Evolutionary conservation across 2,113 vertebrate species (phyloP), one percentile per base, ranked within the genome.

Genomic region (Rattus rattus): DNA sequence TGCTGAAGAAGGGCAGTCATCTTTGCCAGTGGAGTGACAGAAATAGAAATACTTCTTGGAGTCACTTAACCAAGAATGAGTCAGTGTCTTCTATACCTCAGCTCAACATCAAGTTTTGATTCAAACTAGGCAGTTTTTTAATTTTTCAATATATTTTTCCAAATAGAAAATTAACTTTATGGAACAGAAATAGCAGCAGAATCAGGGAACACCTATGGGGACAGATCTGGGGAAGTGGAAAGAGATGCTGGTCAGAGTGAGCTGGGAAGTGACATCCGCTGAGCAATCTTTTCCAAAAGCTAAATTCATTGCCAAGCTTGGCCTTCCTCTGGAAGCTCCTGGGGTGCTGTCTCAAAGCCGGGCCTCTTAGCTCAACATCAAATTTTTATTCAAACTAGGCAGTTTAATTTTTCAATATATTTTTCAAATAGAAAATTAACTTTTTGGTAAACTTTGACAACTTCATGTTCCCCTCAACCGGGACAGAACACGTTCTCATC

Each of bases 341-440:
- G 12, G 43, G n/a, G 49, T 52, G 30, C 63, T 70, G 43, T 26
- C 70, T 54, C 22, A 54, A 70, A 52, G 75, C 20, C 5, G 5
- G 17, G 7, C 1, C 14, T 59, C 2, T 54, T 54, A 36, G 3
- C 28, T 28, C 59, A 30, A 14, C 52, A 2, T 54, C 94, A 93
- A 63, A 47, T 56, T 65, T 11, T 72, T 79, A 43, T n/a, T 90
- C 49, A 69, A 72, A 61, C 33, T 52, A 28, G 19, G 8, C 17
- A n/a, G 56, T 92, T 91, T 47, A 63, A 91, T 92, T 80, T 54
- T 65, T 80, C 47, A 3, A 56, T 92, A 7, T 43, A 36, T 26
- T 90, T 70, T 91, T 67, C 24, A 81, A 76, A 11, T 91, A 81
- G 54, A 73, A 83, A 92, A 52, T 79, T 49, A 92, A 90, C n/a